Percentiles rank a stretch among this genome's conserved stretches.
phyloP scores from a whole-genome alignment of 2,797 vertebrate genomes.

The Spheniscus humboldti region DNA sequence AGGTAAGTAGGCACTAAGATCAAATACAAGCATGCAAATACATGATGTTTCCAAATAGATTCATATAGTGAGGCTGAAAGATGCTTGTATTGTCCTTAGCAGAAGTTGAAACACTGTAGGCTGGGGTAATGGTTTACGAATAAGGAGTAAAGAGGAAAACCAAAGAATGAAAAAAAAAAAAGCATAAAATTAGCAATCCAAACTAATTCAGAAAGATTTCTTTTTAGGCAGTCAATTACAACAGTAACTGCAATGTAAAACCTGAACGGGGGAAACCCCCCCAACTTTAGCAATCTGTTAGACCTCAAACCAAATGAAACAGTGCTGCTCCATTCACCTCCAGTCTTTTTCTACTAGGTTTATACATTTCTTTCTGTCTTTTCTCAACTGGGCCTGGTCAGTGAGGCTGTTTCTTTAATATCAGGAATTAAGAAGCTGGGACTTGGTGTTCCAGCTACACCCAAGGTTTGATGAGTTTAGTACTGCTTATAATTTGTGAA shows the following conservation, averaged over 20 bases:
- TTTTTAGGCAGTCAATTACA: background rate
- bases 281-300: background rate
- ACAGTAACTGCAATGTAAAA: background rate
- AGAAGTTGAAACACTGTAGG: background rate
- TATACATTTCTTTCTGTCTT: background rate
- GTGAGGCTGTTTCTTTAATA: background rate
- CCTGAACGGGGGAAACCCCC: accelerated
- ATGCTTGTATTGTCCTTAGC: background rate
- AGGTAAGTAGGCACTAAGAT: background rate
- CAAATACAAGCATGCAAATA: background rate
- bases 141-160: background rate
- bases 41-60: background rate
- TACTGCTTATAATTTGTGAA: background rate
- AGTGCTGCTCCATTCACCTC: background rate
- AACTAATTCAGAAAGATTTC: background rate
- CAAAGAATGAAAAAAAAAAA: background rate
- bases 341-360: background rate
- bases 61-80: background rate
- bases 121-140: background rate
- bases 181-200: background rate
- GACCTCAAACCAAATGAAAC: background rate
- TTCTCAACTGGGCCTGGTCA: background rate
- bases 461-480: background rate
- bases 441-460: background rate
- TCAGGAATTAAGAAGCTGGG: background rate